Evolutionary conservation across 2,888 invertebrate species (phyloP), one percentile per base, ranked within the genome.

Genomic region (Caenorhabditis angaria): DNA sequence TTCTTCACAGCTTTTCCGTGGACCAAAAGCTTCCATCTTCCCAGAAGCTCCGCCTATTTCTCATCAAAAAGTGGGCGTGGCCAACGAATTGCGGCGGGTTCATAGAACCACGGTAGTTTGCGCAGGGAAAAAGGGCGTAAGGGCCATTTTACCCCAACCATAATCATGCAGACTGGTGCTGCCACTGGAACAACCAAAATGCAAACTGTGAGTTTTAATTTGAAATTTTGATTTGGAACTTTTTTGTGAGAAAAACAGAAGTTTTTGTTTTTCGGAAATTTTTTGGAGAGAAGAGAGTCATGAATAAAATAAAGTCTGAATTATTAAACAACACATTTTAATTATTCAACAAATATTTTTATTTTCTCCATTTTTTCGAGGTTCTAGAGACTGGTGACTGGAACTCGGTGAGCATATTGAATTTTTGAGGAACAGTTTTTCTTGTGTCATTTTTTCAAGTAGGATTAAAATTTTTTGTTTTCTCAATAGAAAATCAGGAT

Each of bases 1-100:
- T 5, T 41, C 41, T 18, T 5, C 41, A 3, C 41, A 28, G 2
- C 29, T 8, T 63, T 5, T 41, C 47, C 29, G 48, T 27, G 55
- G 48, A 14, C 56, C 56, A 62, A 47, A 22, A 29, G 10, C 55
- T n/a, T n/a, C 47, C 55, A 22, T 60, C 51, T 48, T 56, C 32
- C 56, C 29, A 29, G 27, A 53, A 20, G 27, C 54, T 6, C 41
- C 41, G 41, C 41, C 41, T 18, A 5, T 41, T 14, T 32, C 32
- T 5, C 5, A 32, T 12, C 5, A 32, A 32, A 32, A 32, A 41
- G 41, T 41, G 41, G 41, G 41, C 41, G 41, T 41, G 41, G 41
- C 14, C 41, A 41, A 14, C 41, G 8, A 41, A 41, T 41, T 14
- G 41, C 41, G 14, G 18, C 41, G 41, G 2, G 41, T 18, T 14